Base-by-base conservation (phyloP, 1,140 invertebrate genomes). In the Drosophila chauvacae region DNA sequence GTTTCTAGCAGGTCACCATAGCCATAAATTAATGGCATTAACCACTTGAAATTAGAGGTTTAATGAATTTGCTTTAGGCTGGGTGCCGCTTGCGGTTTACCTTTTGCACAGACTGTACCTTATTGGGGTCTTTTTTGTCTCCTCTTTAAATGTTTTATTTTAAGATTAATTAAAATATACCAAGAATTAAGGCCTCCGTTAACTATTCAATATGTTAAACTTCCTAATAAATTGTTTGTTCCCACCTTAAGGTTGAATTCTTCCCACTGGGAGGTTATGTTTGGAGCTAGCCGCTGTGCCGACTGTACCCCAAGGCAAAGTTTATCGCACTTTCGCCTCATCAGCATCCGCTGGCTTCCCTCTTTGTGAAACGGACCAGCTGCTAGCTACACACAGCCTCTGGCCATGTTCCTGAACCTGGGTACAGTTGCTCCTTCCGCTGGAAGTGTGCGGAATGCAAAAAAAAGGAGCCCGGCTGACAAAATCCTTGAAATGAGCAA, bases 381-480 rank as follows among this genome's bases (percentile, higher is more conserved):
- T 56, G 53, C 14, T 39, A 23, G 53, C 33, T 55, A 28, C 26
- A 28, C 47, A 50, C 10, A 50, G 33, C 18, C 33, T 37, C 33
- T n/a, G n/a, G 14, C 10, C 30, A 20, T 18, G 9, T 35, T 11
- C 20, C 33, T 5, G 33, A 23, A 16, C 7, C 20, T n/a, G 33
- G 18, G 53, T 55, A 55, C 53, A 55, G 53, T 55, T 55, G 53
- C 53, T 56, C 9, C 39, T 48, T 37, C 62, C 42, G 42, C 62
- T 35, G 11, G 16, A 81, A 72, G 45, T 47, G 23, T 5, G 23
- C 23, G 4, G 2, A 48, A 80, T 47, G 23, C 45, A 47, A 16
- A 16, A 48, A 47, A 14, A 11, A 2, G 7, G 5, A 13, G 14
- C 16, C 11, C 1, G 18, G 13, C 51, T 53, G 51, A 39, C 35